Percentiles rank a stretch among this genome's conserved stretches.
phyloP scores from a whole-genome alignment of 2,797 vertebrate species.

The Thamnophis elegans region DNA sequence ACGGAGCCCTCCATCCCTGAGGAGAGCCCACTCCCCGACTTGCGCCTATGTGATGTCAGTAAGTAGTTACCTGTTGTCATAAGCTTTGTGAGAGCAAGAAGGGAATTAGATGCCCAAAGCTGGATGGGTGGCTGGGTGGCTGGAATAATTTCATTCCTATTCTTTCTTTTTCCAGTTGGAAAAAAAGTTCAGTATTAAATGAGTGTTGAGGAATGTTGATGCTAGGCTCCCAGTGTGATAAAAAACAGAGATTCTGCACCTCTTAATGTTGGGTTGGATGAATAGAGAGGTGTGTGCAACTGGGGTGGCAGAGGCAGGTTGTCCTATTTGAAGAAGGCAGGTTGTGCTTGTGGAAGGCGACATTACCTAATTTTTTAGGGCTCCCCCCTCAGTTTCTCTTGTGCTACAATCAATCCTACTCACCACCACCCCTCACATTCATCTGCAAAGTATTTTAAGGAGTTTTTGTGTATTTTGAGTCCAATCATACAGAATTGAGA shows the following conservation, averaged over 20 bases:
- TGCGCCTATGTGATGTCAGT: slow-evolving; percentile 59
- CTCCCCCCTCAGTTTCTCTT: neutral
- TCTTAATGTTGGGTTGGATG: neutral
- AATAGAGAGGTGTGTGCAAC: neutral
- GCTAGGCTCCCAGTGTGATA: neutral
- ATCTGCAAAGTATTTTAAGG: neutral
- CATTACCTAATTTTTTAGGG: neutral
- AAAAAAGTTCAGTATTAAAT: neutral
- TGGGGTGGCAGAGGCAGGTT: neutral
- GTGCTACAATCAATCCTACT: neutral
- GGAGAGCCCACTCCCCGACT: slow-evolving; percentile 75
- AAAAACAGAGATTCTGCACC: neutral
- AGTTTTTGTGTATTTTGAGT: neutral
- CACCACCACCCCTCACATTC: neutral
- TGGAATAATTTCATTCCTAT: neutral
- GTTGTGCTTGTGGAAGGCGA: neutral
- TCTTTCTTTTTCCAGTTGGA: neutral
- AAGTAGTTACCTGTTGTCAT: slow-evolving; percentile 54
- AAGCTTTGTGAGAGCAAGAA: slow-evolving; percentile 7
- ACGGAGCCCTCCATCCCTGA: slow-evolving; percentile 73
- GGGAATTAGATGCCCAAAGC: neutral
- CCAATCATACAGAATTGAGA: neutral
- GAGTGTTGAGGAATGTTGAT: neutral
- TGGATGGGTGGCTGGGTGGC: slow-evolving; percentile 17
- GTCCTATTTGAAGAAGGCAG: neutral